phyloP scores from a whole-genome alignment of 1,140 invertebrate species.

The Meloidogyne exigua region DNA sequence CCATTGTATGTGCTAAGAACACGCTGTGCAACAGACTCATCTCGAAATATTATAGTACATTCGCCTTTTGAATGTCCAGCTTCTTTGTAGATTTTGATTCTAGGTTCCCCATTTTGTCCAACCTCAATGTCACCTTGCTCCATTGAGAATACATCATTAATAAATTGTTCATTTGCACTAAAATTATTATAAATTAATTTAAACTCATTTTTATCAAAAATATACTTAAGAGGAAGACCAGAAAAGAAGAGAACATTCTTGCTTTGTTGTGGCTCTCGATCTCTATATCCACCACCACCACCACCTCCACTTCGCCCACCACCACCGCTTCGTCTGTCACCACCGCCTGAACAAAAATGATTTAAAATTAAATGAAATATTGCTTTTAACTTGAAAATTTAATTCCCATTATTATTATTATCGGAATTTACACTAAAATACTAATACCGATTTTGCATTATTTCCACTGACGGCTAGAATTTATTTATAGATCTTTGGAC shows the following conservation, averaged over 20 bases:
- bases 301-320: conserved; percentile 21
- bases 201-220: not conserved
- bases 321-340: conserved; percentile 7
- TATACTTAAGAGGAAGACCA: conserved; percentile 37
- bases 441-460: not conserved
- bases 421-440: not conserved
- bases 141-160: conserved; percentile 38
- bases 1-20: conserved; percentile 37
- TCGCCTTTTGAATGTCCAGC: conserved; percentile 41
- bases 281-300: not conserved
- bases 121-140: conserved; percentile 29
- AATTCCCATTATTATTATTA: not conserved
- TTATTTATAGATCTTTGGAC: not conserved
- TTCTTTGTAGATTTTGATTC: conserved; percentile 37
- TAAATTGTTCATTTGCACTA: conserved; percentile 40
- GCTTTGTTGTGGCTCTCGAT: not conserved
- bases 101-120: conserved; percentile 37
- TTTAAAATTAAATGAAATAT: not conserved
- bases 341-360: conserved; percentile 3
- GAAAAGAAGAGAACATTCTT: conserved; percentile 37
- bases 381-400: too few relatives aligned
- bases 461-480: not conserved
- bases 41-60: conserved; percentile 35
- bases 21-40: conserved; percentile 29
- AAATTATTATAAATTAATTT: not conserved